A percentile compares a stretch with the other conserved stretches of the same genome.
These are phyloP conservation scores for Neoaliturus tenellus DNA, from an alignment of 2,888 invertebrate species.

Conservation along the genomic window DNA sequence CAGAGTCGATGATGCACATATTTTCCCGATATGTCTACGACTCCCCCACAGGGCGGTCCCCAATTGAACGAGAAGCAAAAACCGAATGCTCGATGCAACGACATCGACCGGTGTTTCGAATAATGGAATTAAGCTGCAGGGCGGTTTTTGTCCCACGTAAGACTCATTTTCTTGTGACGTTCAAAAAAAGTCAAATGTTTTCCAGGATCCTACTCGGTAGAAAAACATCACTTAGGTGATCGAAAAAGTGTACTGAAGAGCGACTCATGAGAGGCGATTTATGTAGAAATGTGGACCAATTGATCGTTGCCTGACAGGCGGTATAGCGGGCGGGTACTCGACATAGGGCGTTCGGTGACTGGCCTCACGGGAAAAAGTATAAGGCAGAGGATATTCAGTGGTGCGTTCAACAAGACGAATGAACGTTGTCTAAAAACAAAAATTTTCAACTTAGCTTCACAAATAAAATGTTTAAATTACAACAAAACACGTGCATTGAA, in stretches of 20 bases:
- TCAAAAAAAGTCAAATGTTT: slow-evolving; percentile 21
- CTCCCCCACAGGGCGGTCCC: background rate
- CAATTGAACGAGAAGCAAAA: background rate
- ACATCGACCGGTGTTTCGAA: background rate
- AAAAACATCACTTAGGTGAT: slow-evolving; percentile 10
- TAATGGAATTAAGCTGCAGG: background rate
- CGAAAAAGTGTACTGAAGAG: slow-evolving; percentile 5
- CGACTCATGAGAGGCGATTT: background rate
- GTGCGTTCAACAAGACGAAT: too few relatives aligned
- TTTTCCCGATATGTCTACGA: background rate
- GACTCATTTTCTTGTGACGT: background rate
- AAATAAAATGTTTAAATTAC: too few relatives aligned
- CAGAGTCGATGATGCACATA: too few relatives aligned
- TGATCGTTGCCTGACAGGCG: slow-evolving; percentile 7
- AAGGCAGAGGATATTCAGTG: too few relatives aligned
- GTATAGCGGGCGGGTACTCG: background rate
- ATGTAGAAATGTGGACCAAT: slow-evolving; percentile 31
- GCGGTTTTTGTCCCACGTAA: background rate
- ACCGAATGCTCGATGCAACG: background rate
- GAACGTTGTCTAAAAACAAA: too few relatives aligned
- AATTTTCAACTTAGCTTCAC: too few relatives aligned
- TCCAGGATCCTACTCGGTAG: background rate
- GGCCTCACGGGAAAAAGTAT: too few relatives aligned
- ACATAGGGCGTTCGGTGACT: too few relatives aligned
- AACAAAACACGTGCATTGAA: too few relatives aligned